These are phyloP conservation scores for Hermodice carunculata DNA, from an alignment of 2,888 invertebrate genomes.

Conservation along the genomic window DNA sequence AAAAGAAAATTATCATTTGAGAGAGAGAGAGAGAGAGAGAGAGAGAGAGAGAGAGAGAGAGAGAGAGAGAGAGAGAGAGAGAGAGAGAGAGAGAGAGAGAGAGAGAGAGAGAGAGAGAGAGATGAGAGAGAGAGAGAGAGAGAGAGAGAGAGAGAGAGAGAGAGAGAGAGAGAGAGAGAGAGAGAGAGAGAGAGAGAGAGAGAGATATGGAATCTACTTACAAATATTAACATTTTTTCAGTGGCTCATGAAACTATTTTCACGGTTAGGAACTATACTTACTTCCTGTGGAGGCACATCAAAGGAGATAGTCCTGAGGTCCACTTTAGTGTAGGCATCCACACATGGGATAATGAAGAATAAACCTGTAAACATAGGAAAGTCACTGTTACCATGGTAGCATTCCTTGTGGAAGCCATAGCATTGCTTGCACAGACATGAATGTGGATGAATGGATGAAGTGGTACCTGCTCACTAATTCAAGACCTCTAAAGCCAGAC, in stretches of 20 bases:
- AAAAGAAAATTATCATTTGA: too few species aligned
- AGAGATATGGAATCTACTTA: too few species aligned
- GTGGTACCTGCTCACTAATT: too few species aligned
- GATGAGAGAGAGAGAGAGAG: conserved; percentile 13
- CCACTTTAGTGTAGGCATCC: conserved; percentile 63
- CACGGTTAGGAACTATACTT: conserved; percentile 24
- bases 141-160: conserved; percentile 19
- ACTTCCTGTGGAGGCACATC: conserved; percentile 70
- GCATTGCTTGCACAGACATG: too few species aligned
- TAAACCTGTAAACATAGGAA: conserved; percentile 54
- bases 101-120: conserved; percentile 24
- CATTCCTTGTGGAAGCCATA: too few species aligned
- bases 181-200: not conserved
- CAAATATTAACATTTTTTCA: too few species aligned
- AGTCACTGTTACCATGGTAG: too few species aligned
- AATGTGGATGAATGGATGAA: too few species aligned
- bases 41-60: not conserved
- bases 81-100: conserved; percentile 26
- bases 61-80: conserved; percentile 16
- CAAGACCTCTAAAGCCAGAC: too few species aligned
- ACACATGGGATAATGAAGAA: conserved; percentile 66
- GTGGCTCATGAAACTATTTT: too few species aligned
- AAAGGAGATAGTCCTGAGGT: conserved; percentile 68
- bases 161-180: conserved; percentile 4
- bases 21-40: too few species aligned